phyloP scores from a whole-genome alignment of 2,888 invertebrate species.

The Heteropelma amictum region DNA sequence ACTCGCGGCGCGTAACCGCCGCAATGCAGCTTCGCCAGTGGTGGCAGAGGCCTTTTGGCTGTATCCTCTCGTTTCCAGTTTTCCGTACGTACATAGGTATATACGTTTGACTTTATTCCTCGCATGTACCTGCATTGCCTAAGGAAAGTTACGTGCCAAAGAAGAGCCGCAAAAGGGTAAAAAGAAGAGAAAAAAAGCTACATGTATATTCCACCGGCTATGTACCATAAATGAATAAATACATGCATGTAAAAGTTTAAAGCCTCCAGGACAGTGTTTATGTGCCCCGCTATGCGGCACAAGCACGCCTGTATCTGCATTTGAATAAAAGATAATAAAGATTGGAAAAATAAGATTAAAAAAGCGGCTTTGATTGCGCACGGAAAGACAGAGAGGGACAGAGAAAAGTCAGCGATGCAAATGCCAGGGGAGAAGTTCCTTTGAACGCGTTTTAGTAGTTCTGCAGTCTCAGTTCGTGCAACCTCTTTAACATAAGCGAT shows the following conservation, averaged over 20 bases:
- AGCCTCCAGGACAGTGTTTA: not conserved
- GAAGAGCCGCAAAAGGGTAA: slow-evolving; percentile 35
- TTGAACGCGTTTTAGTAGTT: not conserved
- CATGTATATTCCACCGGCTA: not conserved
- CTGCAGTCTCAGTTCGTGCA: not conserved
- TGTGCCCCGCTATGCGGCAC: not conserved
- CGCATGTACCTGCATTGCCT: slow-evolving; percentile 43
- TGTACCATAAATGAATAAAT: not conserved
- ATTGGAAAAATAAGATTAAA: not conserved
- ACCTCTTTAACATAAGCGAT: not conserved
- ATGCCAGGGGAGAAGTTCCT: not conserved
- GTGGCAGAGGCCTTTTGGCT: slow-evolving; percentile 52
- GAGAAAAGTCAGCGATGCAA: not conserved
- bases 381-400: not conserved
- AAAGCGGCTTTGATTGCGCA: not conserved
- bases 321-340: slow-evolving; percentile 11
- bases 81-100: not conserved
- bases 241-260: not conserved
- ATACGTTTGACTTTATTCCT: not conserved
- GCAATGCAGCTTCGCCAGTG: slow-evolving; percentile 55
- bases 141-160: slow-evolving; percentile 51
- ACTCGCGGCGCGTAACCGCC: slow-evolving; percentile 56
- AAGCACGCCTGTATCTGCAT: slow-evolving; percentile 19
- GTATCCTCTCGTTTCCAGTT: slow-evolving; percentile 38
- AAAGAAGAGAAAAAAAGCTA: not conserved